phyloP scores from a whole-genome alignment of 2,797 vertebrate species.

The Enteromius anoplus region DNA sequence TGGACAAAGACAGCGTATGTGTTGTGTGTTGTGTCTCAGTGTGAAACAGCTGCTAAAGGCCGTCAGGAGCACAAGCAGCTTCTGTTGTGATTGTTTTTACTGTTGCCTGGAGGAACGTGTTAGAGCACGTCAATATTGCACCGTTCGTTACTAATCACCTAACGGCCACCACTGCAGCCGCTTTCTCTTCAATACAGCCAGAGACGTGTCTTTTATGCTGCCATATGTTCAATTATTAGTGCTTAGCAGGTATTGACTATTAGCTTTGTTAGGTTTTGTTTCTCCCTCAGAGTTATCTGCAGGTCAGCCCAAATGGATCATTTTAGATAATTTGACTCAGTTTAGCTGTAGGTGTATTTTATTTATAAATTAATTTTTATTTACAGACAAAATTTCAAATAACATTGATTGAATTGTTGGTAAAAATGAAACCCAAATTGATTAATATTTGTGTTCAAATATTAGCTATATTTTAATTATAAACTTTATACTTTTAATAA shows the following conservation, averaged over 20 bases:
- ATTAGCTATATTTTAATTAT: too few relatives aligned
- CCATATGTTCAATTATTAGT: neutral
- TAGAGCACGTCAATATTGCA: constrained; percentile 44
- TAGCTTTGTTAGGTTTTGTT: neutral
- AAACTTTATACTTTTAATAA: too few relatives aligned
- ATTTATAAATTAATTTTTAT: neutral
- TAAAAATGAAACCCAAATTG: too few relatives aligned
- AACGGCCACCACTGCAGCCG: neutral
- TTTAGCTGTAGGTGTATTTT: neutral
- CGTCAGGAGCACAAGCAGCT: constrained; percentile 24
- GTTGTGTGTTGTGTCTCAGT: constrained; percentile 45
- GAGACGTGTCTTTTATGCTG: neutral
- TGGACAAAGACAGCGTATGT: constrained; percentile 19
- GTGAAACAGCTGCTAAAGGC: constrained; percentile 59
- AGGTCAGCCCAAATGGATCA: neutral
- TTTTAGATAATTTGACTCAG: neutral
- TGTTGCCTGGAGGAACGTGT: constrained; percentile 46
- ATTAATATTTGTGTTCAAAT: too few relatives aligned
- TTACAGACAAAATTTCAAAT: neutral
- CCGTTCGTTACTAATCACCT: constrained; percentile 18
- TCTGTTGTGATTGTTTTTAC: constrained; percentile 46
- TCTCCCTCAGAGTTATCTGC: neutral
- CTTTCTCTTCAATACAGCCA: neutral
- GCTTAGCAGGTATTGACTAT: neutral
- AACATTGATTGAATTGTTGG: neutral